Evolutionary conservation across 1,140 invertebrate genomes (phyloP).

Genomic region (Drusus annulatus): DNA sequence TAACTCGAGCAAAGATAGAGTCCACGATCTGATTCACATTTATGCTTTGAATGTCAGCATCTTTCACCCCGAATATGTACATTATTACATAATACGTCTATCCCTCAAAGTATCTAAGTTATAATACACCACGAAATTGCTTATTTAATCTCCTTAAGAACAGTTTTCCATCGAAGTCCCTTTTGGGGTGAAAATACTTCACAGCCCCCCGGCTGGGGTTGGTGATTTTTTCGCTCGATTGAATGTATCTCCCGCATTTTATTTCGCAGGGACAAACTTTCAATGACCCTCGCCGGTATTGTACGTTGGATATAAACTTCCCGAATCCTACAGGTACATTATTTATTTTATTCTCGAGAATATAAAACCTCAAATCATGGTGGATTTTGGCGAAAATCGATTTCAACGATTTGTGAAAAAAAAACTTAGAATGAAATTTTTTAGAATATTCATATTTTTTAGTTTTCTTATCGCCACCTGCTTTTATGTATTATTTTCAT

Average conservation of each 20-base stretch:
- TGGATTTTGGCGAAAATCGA: too few species aligned
- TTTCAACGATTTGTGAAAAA: too few species aligned
- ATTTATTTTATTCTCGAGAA: not conserved
- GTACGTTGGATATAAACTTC: constrained; percentile 32
- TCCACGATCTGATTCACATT: too few species aligned
- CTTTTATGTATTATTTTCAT: too few species aligned
- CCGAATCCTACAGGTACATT: constrained; percentile 27
- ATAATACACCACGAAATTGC: not conserved
- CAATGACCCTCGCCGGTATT: constrained; percentile 57
- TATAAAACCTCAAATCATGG: constrained; percentile 7
- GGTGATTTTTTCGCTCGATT: constrained; percentile 54
- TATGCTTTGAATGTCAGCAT: too few species aligned
- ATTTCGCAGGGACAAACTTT: constrained; percentile 56
- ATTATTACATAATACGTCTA: not conserved
- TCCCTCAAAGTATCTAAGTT: not conserved
- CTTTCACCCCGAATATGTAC: too few species aligned
- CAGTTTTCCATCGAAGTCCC: constrained; percentile 10
- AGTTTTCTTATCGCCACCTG: too few species aligned
- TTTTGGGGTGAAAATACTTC: constrained; percentile 4
- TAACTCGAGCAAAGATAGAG: too few species aligned
- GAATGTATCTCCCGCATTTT: constrained; percentile 57
- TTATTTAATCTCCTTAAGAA: constrained; percentile 32
- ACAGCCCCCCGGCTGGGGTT: constrained; percentile 13
- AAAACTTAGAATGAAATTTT: too few species aligned
- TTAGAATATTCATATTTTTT: too few species aligned